Percentiles rank a stretch among this genome's conserved stretches.
phyloP scores from a whole-genome alignment of 2,888 invertebrate genomes.

The Drosophila paranaensis region DNA sequence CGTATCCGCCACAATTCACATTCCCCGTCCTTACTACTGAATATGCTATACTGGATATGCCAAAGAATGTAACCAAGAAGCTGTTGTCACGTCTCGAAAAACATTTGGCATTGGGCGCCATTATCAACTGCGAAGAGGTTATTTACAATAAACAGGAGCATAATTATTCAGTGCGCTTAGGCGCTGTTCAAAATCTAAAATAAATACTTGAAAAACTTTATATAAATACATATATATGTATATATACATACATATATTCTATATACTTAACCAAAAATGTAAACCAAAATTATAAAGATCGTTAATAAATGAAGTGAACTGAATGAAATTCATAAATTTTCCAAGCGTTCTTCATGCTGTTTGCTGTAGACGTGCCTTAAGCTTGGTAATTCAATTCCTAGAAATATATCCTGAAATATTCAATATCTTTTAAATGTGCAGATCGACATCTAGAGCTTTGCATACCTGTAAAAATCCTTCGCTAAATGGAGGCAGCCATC shows the following conservation, averaged over 20 bases:
- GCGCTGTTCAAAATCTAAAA: constrained; percentile 16
- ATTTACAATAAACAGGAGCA: constrained; percentile 31
- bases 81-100: constrained; percentile 35
- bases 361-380: constrained; percentile 44
- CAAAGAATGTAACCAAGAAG: constrained; percentile 13
- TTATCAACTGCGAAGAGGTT: constrained; percentile 50
- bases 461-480: constrained; percentile 62
- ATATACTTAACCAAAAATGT: background rate
- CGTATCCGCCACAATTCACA: constrained; percentile 81
- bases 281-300: background rate
- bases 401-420: constrained; percentile 36
- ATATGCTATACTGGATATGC: constrained; percentile 73
- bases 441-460: background rate
- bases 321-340: background rate
- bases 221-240: background rate
- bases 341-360: background rate
- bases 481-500: constrained; percentile 56
- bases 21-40: constrained; percentile 78
- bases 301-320: background rate
- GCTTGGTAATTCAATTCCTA: constrained; percentile 24
- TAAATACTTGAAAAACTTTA: background rate
- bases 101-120: constrained; percentile 30
- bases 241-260: background rate
- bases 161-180: constrained; percentile 49
- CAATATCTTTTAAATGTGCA: background rate